Evolutionary conservation across 2,888 invertebrate species (phyloP).

Genomic region (Danaus chrysippus): DNA sequence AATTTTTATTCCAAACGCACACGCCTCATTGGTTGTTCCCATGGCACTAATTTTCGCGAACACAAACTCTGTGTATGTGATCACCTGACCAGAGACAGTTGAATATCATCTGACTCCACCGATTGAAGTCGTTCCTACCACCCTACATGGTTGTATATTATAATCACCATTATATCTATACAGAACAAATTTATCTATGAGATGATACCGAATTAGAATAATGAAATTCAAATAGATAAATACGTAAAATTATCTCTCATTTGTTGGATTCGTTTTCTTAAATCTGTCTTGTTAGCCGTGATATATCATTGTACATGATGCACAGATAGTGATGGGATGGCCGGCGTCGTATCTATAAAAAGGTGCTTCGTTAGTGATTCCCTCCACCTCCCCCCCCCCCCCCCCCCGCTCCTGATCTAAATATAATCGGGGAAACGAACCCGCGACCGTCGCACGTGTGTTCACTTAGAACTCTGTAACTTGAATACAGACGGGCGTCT

Average conservation of each 20-base stretch:
- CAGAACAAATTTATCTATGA: no score
- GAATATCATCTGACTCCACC: not conserved
- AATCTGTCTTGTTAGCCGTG: slow-evolving; percentile 47
- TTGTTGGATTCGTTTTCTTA: slow-evolving; percentile 11
- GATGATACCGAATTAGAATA: no score
- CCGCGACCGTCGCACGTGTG: slow-evolving; percentile 63
- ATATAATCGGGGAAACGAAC: slow-evolving; percentile 70
- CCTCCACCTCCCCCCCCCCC: slow-evolving; percentile 44
- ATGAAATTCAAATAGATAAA: not conserved
- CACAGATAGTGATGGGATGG: slow-evolving; percentile 52
- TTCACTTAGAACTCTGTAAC: slow-evolving; percentile 67
- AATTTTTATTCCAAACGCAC: slow-evolving; percentile 72
- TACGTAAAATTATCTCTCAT: not conserved
- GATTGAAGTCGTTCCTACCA: no score
- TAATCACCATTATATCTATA: no score
- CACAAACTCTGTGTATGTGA: slow-evolving; percentile 44
- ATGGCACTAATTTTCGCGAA: slow-evolving; percentile 74
- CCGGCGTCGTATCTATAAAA: slow-evolving; percentile 70
- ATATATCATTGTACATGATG: slow-evolving; percentile 50
- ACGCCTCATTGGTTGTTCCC: slow-evolving; percentile 72
- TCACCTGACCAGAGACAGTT: slow-evolving; percentile 17
- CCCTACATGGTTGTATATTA: no score
- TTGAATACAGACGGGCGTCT: slow-evolving; percentile 54
- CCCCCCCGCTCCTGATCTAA: slow-evolving; percentile 55
- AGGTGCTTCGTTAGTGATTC: slow-evolving; percentile 66